Conservation (phyloP, 2,113 vertebrate genomes). For the Indicator maculatus region DNA sequence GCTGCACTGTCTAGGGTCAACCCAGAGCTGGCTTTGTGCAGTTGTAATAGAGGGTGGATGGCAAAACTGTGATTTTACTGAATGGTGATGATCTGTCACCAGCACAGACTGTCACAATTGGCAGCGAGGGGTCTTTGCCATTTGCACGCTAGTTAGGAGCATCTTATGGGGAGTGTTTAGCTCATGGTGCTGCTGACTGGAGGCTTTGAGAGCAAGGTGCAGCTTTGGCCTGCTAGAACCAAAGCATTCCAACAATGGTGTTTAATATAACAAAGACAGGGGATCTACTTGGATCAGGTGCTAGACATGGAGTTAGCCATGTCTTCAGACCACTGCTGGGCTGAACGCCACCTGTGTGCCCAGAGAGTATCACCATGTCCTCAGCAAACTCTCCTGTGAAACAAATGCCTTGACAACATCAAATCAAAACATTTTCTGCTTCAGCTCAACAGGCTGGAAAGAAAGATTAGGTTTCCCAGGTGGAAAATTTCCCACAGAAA, state of each 20-base stretch:
- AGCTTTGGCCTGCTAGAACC: not conserved
- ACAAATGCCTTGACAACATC: not conserved
- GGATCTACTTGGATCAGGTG: not conserved
- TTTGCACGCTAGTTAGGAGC: not conserved
- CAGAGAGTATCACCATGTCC: rapidly evolving
- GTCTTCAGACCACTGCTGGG: not conserved
- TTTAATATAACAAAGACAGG: rapidly evolving
- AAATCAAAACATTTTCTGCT: not conserved
- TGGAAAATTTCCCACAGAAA: slow-evolving; percentile 46
- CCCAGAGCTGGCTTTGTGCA: not conserved
- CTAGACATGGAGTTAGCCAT: not conserved
- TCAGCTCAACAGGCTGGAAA: not conserved
- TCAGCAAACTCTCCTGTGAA: rapidly evolving
- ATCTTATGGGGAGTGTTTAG: rapidly evolving
- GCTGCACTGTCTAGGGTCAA: not conserved
- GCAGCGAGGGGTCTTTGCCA: rapidly evolving
- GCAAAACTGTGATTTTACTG: not conserved
- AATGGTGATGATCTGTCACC: not conserved
- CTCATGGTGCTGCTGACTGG: not conserved
- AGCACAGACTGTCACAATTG: not conserved
- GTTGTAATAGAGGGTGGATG: not conserved
- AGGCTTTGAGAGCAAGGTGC: not conserved
- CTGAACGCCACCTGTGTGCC: not conserved
- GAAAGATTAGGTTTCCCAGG: not conserved
- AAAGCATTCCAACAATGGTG: rapidly evolving